These are phyloP conservation scores for Sitobion miscanthi DNA, from an alignment of 1,140 invertebrate genomes.

Conservation along the genomic window DNA sequence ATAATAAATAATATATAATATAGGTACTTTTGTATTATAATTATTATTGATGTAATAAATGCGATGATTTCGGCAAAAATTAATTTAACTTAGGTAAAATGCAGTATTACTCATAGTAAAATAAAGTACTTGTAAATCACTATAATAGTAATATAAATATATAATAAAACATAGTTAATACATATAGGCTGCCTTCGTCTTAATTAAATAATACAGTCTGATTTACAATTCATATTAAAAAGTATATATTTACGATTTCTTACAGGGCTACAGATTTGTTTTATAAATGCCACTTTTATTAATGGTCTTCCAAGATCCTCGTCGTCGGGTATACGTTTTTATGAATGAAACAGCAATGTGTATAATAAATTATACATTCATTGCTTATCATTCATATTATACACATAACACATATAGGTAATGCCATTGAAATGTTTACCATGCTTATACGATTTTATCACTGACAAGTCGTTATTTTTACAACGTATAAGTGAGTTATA, in stretches of 20 bases:
- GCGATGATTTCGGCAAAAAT: neutral
- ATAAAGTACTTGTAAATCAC: neutral
- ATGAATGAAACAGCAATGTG: neutral
- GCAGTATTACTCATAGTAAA: neutral
- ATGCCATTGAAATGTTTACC: neutral
- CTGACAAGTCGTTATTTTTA: neutral
- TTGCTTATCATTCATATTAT: neutral
- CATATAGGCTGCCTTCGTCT: neutral
- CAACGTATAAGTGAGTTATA: neutral
- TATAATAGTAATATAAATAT: neutral
- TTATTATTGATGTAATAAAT: neutral
- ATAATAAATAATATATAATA: no score
- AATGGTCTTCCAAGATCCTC: neutral
- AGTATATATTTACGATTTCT: neutral
- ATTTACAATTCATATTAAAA: neutral
- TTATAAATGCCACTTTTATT: neutral
- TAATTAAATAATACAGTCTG: neutral
- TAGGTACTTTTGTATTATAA: no score
- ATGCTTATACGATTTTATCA: neutral
- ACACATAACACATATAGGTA: no score
- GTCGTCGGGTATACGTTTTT: neutral
- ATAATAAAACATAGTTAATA: neutral
- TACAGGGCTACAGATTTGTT: neutral
- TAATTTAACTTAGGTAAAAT: neutral
- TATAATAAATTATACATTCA: neutral